Percentiles rank a stretch among this genome's conserved stretches.
Conservation (phyloP, 2,888 invertebrate species). For the Cheilosia pagana region DNA sequence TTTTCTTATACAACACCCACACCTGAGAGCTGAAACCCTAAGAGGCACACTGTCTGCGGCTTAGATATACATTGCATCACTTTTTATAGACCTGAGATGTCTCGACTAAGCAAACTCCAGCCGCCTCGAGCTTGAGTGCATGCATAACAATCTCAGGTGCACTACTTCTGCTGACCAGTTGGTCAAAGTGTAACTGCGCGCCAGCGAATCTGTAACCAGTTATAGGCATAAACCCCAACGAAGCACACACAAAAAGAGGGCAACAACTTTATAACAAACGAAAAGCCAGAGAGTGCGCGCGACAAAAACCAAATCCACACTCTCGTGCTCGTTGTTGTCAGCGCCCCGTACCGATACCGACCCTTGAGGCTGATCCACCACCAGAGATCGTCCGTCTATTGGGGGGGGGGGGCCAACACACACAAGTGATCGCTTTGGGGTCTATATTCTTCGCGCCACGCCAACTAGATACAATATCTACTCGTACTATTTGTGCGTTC, state of each 20-base stretch:
- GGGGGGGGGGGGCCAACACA: conserved; percentile 33
- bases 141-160: conserved; percentile 56
- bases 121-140: conserved; percentile 19
- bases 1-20: not conserved
- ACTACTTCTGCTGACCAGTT: conserved; percentile 56
- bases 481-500: conserved; percentile 23
- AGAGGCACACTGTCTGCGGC: not conserved
- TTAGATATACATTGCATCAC: not conserved
- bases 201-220: conserved; percentile 50
- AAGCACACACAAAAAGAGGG: conserved; percentile 13
- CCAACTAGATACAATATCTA: conserved; percentile 2
- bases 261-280: conserved; percentile 6
- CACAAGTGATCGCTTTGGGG: conserved; percentile 68
- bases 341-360: conserved; percentile 36
- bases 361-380: conserved; percentile 58
- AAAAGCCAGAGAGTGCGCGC: conserved; percentile 61
- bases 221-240: conserved; percentile 21
- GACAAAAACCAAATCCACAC: conserved; percentile 63
- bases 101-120: conserved; percentile 18
- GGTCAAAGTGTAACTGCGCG: conserved; percentile 21
- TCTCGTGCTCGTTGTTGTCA: conserved; percentile 33
- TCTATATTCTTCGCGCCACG: conserved; percentile 8
- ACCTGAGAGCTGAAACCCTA: not conserved
- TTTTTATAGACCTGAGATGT: not conserved
- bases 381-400: conserved; percentile 41